A percentile compares a stretch with the other conserved stretches of the same genome.
These are phyloP conservation scores for Drosophila buzzatii DNA, from an alignment of 2,888 invertebrate species.

Conservation along the genomic window DNA sequence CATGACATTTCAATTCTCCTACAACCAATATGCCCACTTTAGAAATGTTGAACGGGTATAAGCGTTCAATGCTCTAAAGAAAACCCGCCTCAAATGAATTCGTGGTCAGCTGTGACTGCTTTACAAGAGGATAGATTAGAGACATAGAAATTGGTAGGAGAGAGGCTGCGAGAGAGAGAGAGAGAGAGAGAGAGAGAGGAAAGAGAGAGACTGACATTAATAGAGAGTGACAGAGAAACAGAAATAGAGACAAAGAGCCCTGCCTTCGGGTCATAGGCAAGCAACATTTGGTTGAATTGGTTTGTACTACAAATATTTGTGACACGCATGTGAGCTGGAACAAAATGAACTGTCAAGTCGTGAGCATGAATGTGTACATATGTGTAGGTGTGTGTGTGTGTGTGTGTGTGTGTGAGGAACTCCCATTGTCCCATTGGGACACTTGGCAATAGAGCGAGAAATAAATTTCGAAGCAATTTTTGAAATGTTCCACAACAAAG, in stretches of 20 bases:
- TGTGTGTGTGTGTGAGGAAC: conserved; percentile 28
- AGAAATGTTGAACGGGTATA: conserved; percentile 17
- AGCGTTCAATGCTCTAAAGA: conserved; percentile 25
- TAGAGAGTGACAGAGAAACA: not conserved
- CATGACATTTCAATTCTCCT: no score
- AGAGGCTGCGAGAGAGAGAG: not conserved
- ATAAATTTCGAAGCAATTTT: conserved; percentile 68
- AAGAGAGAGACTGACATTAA: not conserved
- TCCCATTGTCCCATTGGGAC: conserved; percentile 71
- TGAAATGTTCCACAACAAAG: conserved; percentile 28
- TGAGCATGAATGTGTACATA: conserved; percentile 7
- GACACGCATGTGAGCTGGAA: conserved; percentile 6
- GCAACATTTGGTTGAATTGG: conserved; percentile 41
- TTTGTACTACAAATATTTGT: conserved; percentile 34
- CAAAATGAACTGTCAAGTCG: conserved; percentile 62
- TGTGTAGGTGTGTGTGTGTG: not conserved
- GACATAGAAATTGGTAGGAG: not conserved
- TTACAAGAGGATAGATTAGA: not conserved
- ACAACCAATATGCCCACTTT: conserved; percentile 51
- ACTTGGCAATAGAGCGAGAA: conserved; percentile 52
- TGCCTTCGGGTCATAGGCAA: conserved; percentile 18
- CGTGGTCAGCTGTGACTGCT: conserved; percentile 54
- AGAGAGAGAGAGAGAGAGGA: not conserved
- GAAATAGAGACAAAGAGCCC: not conserved
- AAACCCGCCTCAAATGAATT: conserved; percentile 51